These are phyloP conservation scores for Calliopsis andreniformis DNA, from an alignment of 1,140 invertebrate genomes.

Conservation along the genomic window DNA sequence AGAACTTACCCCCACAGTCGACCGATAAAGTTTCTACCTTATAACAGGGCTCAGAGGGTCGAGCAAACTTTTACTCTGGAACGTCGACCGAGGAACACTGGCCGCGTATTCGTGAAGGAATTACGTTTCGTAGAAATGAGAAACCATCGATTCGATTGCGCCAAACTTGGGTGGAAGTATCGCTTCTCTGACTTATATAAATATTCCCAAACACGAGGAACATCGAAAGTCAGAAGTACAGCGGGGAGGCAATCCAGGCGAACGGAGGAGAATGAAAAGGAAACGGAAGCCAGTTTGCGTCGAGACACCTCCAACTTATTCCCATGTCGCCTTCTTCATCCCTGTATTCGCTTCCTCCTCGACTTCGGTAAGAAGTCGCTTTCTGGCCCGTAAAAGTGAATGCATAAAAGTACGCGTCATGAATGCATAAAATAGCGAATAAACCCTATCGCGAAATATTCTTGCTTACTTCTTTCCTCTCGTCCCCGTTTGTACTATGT, in stretches of 20 bases:
- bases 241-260: too few species aligned
- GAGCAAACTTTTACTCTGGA: slow-evolving; percentile 7
- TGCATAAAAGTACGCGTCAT: slow-evolving; percentile 70
- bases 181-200: neutral
- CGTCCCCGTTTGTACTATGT: neutral
- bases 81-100: neutral
- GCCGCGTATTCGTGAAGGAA: neutral
- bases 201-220: neutral
- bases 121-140: slow-evolving; percentile 3
- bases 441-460: slow-evolving; percentile 60
- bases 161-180: neutral
- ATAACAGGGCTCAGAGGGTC: neutral
- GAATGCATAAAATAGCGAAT: slow-evolving; percentile 71
- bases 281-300: slow-evolving; percentile 26
- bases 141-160: slow-evolving; percentile 11
- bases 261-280: slow-evolving; percentile 10
- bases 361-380: slow-evolving; percentile 61
- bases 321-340: slow-evolving; percentile 1
- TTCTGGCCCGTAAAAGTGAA: slow-evolving; percentile 69
- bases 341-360: neutral
- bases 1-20: slow-evolving; percentile 8
- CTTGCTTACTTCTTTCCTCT: slow-evolving; percentile 36
- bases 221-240: neutral
- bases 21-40: slow-evolving; percentile 27
- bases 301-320: slow-evolving; percentile 15